Evolutionary conservation across 2,888 invertebrate genomes (phyloP).

Genomic region (Steromphala cineraria): DNA sequence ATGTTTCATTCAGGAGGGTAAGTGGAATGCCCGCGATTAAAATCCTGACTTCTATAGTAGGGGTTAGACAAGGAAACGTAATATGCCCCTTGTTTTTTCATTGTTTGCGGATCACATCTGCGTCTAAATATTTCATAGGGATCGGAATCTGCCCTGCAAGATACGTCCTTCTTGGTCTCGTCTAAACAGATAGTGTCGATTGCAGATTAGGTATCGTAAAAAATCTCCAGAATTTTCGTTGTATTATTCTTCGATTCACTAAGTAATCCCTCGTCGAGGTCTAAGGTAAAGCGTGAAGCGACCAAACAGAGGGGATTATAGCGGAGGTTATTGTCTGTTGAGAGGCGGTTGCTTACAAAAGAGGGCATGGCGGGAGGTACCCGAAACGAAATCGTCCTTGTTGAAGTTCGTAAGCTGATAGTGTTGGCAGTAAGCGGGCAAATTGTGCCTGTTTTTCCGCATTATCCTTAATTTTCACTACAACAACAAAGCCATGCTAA

Average conservation of each 20-base stretch:
- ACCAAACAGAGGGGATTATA: background rate
- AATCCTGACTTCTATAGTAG: background rate
- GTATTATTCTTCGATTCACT: background rate
- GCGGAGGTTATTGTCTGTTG: background rate
- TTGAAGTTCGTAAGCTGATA: slow-evolving; percentile 25
- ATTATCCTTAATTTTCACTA: slow-evolving; percentile 12
- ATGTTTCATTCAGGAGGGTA: background rate
- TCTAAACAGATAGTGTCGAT: background rate
- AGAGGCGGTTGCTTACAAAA: slow-evolving; percentile 11
- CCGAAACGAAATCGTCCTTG: slow-evolving; percentile 20
- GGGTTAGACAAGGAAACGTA: background rate
- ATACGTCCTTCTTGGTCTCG: background rate
- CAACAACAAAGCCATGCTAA: slow-evolving; percentile 16
- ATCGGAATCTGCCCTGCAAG: background rate
- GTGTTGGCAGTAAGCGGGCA: slow-evolving; percentile 10
- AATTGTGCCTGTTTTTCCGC: slow-evolving; percentile 18
- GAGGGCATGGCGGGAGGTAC: slow-evolving; percentile 21
- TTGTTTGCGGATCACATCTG: background rate
- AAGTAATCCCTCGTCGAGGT: background rate
- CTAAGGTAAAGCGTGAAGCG: background rate
- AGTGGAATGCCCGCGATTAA: background rate
- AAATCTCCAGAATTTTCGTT: background rate
- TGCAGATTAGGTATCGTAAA: slow-evolving; percentile 4
- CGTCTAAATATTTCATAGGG: background rate
- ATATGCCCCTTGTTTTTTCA: background rate